Evolutionary conservation across 2,888 invertebrate species (phyloP).

Genomic region (Anagyrus pseudococci): DNA sequence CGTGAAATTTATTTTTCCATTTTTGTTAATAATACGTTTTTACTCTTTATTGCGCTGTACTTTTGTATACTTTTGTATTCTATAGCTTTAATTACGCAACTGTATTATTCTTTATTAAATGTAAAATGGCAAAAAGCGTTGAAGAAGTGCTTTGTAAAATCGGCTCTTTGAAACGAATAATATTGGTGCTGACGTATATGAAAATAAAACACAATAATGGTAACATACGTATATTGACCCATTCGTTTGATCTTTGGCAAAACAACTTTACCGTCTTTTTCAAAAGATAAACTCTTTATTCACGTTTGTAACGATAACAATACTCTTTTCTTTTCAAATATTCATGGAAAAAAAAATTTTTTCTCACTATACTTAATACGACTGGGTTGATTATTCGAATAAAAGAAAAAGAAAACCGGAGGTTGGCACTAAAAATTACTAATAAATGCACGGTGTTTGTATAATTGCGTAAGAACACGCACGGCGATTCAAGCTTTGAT

Average conservation of each 20-base stretch:
- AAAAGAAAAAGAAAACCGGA: neutral
- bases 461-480: constrained; percentile 4
- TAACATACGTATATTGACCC: too few relatives aligned
- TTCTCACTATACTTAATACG: neutral
- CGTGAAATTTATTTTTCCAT: neutral
- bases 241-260: too few relatives aligned
- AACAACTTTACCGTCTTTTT: too few relatives aligned
- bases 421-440: constrained; percentile 22
- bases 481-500: neutral
- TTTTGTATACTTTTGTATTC: neutral
- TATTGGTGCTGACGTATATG: constrained; percentile 1
- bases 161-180: neutral
- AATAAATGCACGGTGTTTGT: constrained; percentile 32
- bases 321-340: too few relatives aligned
- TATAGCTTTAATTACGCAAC: constrained; percentile 14
- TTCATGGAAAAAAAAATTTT: too few relatives aligned
- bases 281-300: too few relatives aligned
- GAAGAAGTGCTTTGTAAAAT: constrained; percentile 31
- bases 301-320: too few relatives aligned
- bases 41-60: constrained; percentile 4
- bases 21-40: neutral
- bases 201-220: neutral
- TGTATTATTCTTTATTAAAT: constrained; percentile 1
- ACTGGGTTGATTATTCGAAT: constrained; percentile 10
- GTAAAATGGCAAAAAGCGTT: neutral